phyloP scores from a whole-genome alignment of 2,113 vertebrate genomes.

The Osmerus mordax region DNA sequence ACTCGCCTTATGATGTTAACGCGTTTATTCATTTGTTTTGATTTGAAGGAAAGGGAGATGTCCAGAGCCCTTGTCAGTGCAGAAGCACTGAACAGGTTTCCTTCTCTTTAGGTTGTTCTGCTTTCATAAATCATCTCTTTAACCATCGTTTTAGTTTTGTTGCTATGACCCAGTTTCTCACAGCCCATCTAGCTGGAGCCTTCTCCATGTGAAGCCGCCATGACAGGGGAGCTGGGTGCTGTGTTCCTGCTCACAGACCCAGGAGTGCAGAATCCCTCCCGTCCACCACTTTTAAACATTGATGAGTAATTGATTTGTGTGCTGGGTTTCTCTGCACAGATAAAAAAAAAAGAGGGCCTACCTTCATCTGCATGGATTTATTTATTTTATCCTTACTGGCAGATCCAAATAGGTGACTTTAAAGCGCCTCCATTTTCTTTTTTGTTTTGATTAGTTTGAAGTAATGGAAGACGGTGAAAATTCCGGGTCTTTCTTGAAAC shows the following conservation, averaged over 20 bases:
- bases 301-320: conserved; percentile 52
- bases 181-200: conserved; percentile 19
- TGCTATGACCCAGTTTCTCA: conserved; percentile 23
- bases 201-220: conserved; percentile 25
- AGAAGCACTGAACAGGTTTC: conserved; percentile 31
- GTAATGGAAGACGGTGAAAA: conserved; percentile 36
- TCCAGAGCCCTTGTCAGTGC: conserved; percentile 29
- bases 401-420: conserved; percentile 65
- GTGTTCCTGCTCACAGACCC: conserved; percentile 29
- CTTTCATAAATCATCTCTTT: conserved; percentile 13
- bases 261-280: conserved; percentile 18
- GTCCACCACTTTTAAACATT: conserved; percentile 44
- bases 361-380: conserved; percentile 23
- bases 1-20: conserved; percentile 62
- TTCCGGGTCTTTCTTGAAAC: conserved; percentile 47
- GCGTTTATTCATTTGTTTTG: conserved; percentile 32
- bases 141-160: conserved; percentile 15
- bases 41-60: conserved; percentile 13
- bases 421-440: conserved; percentile 49
- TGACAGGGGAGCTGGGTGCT: conserved; percentile 12
- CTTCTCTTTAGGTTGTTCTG: conserved; percentile 32
- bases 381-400: conserved; percentile 37
- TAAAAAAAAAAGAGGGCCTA: conserved; percentile 17
- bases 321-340: conserved; percentile 19
- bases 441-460: conserved; percentile 20